These are phyloP conservation scores for Pristionchus mayeri DNA, from an alignment of 2,888 invertebrate species.

Conservation along the genomic window DNA sequence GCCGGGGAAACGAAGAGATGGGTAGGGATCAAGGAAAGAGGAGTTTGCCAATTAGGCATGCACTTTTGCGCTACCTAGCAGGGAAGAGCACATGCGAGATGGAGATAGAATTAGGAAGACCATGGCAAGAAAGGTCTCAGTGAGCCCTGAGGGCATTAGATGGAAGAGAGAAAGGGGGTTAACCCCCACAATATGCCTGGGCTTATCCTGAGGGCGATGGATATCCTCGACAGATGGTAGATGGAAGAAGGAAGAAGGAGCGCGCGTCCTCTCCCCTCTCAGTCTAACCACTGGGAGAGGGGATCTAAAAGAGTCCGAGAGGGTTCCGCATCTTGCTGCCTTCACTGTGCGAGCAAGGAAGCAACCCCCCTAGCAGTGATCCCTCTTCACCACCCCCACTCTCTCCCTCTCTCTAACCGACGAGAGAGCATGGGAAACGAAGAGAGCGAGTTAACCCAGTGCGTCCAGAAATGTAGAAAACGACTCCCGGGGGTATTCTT, in stretches of 20 bases:
- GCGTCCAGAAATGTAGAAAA: slow-evolving; percentile 18
- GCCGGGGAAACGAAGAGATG: neutral
- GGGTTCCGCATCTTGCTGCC: too few species aligned
- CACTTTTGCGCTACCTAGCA: too few species aligned
- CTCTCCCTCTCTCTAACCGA: too few species aligned
- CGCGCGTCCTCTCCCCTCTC: neutral
- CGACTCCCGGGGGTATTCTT: slow-evolving; percentile 21
- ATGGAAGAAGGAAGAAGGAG: neutral
- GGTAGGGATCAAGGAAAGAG: neutral
- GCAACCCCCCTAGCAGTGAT: too few species aligned
- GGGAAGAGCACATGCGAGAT: neutral
- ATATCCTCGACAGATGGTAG: slow-evolving; percentile 44
- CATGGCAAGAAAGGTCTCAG: too few species aligned
- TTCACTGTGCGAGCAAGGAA: too few species aligned
- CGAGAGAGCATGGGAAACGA: too few species aligned
- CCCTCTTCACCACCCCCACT: too few species aligned
- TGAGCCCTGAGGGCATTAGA: too few species aligned
- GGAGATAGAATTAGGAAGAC: neutral
- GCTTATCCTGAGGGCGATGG: slow-evolving; percentile 47
- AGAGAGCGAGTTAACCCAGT: too few species aligned
- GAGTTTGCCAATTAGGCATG: neutral
- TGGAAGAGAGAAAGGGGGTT: neutral
- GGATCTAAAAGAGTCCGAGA: slow-evolving; percentile 35
- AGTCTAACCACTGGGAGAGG: neutral
- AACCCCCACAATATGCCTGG: slow-evolving; percentile 30